Conservation (phyloP, 2,888 invertebrate species). For the Cantharis lateralis region DNA sequence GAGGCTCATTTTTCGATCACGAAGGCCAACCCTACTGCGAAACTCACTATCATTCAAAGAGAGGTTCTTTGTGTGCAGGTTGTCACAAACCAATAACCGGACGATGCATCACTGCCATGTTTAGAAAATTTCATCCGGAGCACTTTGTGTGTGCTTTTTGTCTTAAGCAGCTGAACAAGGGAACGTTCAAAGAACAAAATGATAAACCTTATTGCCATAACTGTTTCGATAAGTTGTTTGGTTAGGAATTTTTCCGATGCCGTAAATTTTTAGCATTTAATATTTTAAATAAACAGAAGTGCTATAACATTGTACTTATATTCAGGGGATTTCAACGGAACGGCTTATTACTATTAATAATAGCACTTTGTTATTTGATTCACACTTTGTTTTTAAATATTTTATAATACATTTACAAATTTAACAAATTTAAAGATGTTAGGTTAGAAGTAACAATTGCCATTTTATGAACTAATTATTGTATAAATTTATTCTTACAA, state of each 20-base stretch:
- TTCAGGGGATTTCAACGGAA: neutral
- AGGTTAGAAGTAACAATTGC: neutral
- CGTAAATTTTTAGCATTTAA: constrained; percentile 1
- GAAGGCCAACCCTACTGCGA: constrained; percentile 98
- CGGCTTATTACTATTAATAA: neutral
- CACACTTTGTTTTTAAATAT: neutral
- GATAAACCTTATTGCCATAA: constrained; percentile 98
- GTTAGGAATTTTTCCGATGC: constrained; percentile 58
- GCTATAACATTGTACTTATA: neutral
- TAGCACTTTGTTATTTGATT: neutral
- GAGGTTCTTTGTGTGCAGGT: constrained; percentile 96
- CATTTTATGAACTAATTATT: neutral
- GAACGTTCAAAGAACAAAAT: constrained; percentile 99
- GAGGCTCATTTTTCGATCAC: constrained; percentile 98
- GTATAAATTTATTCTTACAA: neutral
- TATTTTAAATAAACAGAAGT: neutral
- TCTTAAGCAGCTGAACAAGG: constrained; percentile 95
- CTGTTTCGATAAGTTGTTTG: constrained; percentile 97
- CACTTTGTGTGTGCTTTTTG: constrained; percentile 99
- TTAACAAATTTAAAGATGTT: neutral
- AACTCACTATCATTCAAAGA: constrained; percentile 96
- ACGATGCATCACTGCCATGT: constrained; percentile 99
- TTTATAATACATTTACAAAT: neutral
- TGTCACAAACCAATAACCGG: constrained; percentile 97
- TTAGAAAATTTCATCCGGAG: constrained; percentile 98